Percentiles rank a stretch among this genome's conserved stretches.
These are phyloP conservation scores for Platichthys stellatus DNA, from an alignment of 2,113 vertebrate genomes.

Conservation along the genomic window DNA sequence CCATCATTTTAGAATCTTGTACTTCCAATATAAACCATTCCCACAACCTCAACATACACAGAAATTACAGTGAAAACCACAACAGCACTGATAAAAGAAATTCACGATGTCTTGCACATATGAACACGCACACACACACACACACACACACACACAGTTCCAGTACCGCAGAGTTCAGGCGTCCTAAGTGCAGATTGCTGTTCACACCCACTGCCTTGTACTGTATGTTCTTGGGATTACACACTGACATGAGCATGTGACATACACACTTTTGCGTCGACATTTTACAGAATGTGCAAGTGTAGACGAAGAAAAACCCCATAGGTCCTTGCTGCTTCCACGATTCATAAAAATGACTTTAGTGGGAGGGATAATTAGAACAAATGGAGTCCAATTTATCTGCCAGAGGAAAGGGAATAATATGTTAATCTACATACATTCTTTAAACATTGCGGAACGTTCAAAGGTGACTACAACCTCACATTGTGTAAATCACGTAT, in stretches of 20 bases:
- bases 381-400: no score
- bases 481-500: no score
- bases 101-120: background rate
- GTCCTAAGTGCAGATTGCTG: conserved; percentile 46
- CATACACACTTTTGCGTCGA: background rate
- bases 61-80: conserved; percentile 4
- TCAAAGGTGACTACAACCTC: no score
- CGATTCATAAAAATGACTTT: background rate
- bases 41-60: conserved; percentile 21
- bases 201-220: conserved; percentile 21
- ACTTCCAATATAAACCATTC: background rate
- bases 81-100: background rate
- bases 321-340: background rate
- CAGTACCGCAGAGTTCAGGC: background rate
- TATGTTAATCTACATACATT: no score
- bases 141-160: conserved; percentile 10
- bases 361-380: no score
- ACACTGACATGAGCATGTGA: conserved; percentile 13
- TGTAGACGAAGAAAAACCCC: background rate
- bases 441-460: no score
- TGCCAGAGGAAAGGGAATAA: no score
- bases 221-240: conserved; percentile 1
- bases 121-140: background rate
- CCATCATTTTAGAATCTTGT: conserved; percentile 29
- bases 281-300: background rate